Evolutionary conservation across 2,113 vertebrate species (phyloP).

Genomic region (Delphinus delphis): DNA sequence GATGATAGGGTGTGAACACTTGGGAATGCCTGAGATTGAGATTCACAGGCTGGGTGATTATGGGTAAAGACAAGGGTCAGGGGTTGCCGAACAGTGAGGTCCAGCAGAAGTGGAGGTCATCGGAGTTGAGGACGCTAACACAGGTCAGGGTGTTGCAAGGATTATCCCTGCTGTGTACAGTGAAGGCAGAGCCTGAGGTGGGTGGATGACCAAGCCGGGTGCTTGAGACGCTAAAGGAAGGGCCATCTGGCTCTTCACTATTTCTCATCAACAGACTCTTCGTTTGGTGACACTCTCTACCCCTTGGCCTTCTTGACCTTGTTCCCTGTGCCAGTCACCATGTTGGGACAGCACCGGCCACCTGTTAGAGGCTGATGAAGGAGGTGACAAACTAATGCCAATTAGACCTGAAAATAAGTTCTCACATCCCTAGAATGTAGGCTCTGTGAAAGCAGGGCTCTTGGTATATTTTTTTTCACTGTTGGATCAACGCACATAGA

Average conservation of each 20-base stretch:
- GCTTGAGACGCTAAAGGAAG: neutral
- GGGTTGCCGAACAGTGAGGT: neutral
- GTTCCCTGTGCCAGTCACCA: neutral
- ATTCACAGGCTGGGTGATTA: neutral
- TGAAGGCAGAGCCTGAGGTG: neutral
- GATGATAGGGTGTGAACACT: neutral
- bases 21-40: neutral
- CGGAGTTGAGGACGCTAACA: neutral
- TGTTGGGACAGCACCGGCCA: neutral
- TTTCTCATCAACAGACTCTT: neutral
- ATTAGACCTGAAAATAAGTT: neutral
- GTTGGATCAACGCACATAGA: neutral
- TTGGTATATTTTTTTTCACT: neutral
- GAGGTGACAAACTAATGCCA: neutral
- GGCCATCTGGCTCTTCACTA: neutral
- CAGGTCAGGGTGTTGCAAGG: neutral
- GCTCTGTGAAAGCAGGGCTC: neutral
- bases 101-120: neutral
- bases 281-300: neutral
- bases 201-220: neutral
- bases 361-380: neutral
- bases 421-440: neutral
- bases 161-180: neutral
- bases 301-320: neutral
- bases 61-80: neutral